These are phyloP conservation scores for Abramis brama DNA, from an alignment of 2,113 vertebrate species.

Conservation along the genomic window DNA sequence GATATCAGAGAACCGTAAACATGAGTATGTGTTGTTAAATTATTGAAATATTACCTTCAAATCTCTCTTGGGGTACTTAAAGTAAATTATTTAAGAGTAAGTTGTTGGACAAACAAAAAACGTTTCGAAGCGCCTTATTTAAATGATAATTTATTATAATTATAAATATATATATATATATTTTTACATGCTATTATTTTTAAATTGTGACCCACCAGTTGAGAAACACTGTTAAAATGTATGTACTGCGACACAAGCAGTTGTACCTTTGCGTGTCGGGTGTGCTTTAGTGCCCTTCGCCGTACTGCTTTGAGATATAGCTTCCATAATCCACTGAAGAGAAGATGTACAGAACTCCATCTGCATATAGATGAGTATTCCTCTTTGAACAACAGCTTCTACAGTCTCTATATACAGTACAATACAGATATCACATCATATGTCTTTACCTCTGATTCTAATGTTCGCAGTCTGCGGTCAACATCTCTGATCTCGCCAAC, in stretches of 20 bases:
- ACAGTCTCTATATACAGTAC: not conserved
- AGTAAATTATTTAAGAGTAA: too few species aligned
- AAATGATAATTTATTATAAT: too few species aligned
- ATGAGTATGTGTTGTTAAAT: not conserved
- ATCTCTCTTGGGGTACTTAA: not conserved
- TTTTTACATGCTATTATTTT: too few species aligned
- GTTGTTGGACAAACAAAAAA: too few species aligned
- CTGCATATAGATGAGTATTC: constrained; percentile 63
- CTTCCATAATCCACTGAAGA: constrained; percentile 83
- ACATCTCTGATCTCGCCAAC: constrained; percentile 56
- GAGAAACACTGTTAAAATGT: too few species aligned
- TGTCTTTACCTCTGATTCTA: constrained; percentile 50
- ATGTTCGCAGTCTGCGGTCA: constrained; percentile 45
- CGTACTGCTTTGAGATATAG: constrained; percentile 74
- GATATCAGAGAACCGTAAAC: not conserved
- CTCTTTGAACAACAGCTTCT: not conserved
- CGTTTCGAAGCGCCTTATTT: too few species aligned
- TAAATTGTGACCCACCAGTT: too few species aligned
- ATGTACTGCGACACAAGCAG: not conserved
- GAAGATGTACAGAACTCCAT: constrained; percentile 83
- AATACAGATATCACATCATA: not conserved
- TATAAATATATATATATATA: too few species aligned
- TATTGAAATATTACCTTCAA: not conserved
- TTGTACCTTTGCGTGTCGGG: constrained; percentile 71
- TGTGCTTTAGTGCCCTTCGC: constrained; percentile 71